Evolutionary conservation across 2,888 invertebrate genomes (phyloP).

Genomic region (Caenorhabditis drosophilae): DNA sequence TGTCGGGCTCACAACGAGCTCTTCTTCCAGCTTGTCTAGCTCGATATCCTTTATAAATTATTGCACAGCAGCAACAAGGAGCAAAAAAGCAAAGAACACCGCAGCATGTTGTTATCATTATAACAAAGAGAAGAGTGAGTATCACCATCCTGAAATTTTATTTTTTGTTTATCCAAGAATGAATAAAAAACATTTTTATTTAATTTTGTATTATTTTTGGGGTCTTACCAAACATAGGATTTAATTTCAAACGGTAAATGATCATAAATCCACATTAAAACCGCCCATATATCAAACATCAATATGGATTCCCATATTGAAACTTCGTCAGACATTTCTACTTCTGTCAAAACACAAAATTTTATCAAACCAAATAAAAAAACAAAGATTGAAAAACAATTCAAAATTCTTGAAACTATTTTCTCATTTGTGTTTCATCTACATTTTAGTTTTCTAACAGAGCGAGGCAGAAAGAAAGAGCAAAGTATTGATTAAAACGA

Average conservation of each 20-base stretch:
- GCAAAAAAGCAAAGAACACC: constrained; percentile 53
- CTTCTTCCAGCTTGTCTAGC: constrained; percentile 27
- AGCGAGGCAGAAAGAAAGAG: constrained; percentile 1
- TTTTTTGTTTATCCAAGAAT: not conserved
- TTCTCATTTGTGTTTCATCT: constrained; percentile 10
- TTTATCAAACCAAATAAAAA: constrained; percentile 1
- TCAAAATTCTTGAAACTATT: constrained; percentile 9
- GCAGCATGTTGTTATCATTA: constrained; percentile 46
- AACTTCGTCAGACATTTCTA: constrained; percentile 22
- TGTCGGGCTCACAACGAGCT: constrained; percentile 13
- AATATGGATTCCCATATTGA: constrained; percentile 42
- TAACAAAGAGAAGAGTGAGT: constrained; percentile 49
- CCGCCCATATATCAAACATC: constrained; percentile 38
- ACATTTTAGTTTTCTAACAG: not conserved
- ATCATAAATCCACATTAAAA: constrained; percentile 42
- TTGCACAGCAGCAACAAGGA: constrained; percentile 52
- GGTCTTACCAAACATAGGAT: constrained; percentile 40
- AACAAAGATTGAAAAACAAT: constrained; percentile 9
- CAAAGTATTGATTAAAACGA: too few species aligned
- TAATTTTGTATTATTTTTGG: not conserved
- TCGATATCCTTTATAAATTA: constrained; percentile 36
- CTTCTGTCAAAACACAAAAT: not conserved
- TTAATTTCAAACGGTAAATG: constrained; percentile 48
- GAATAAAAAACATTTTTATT: not conserved
- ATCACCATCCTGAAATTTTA: constrained; percentile 54